phyloP scores from a whole-genome alignment of 2,888 invertebrate genomes.

The Lithophane leautieri region DNA sequence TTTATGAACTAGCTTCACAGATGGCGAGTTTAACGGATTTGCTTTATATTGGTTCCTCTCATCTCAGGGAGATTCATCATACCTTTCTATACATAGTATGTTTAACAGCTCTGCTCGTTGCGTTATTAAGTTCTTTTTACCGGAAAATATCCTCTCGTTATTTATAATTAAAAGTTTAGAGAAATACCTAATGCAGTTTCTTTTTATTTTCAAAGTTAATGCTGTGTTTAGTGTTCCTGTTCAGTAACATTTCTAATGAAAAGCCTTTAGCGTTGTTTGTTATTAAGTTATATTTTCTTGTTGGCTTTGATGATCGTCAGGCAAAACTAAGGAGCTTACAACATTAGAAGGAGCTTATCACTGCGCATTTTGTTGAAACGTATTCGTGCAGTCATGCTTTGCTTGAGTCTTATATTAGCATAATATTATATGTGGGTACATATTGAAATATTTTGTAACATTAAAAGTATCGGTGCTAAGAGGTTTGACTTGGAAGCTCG shows the following conservation, averaged over 20 bases:
- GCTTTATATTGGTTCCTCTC: slow-evolving; percentile 25
- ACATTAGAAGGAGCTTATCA: slow-evolving; percentile 1
- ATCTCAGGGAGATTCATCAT: slow-evolving; percentile 17
- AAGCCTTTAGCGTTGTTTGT: neutral
- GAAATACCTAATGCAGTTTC: neutral
- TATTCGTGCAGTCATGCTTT: slow-evolving; percentile 10
- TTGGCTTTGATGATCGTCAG: slow-evolving; percentile 7
- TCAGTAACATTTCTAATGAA: neutral
- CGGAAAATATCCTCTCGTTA: neutral
- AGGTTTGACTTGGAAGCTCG: slow-evolving; percentile 1
- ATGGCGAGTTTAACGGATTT: slow-evolving; percentile 3
- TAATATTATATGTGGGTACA: neutral
- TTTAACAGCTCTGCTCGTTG: neutral
- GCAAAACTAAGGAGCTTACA: slow-evolving; percentile 23
- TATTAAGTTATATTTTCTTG: slow-evolving; percentile 14
- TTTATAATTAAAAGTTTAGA: slow-evolving; percentile 4
- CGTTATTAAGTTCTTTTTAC: neutral
- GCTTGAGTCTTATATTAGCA: neutral
- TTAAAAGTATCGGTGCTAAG: neutral
- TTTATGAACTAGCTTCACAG: slow-evolving; percentile 28
- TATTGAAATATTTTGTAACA: slow-evolving; percentile 7
- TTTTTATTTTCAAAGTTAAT: neutral
- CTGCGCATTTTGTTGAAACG: slow-evolving; percentile 15
- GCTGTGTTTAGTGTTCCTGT: too few relatives aligned
- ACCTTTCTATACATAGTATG: neutral